Percentiles rank a stretch among this genome's conserved stretches.
These are phyloP conservation scores for Seira ritae DNA, from an alignment of 2,888 invertebrate genomes.

Conservation along the genomic window DNA sequence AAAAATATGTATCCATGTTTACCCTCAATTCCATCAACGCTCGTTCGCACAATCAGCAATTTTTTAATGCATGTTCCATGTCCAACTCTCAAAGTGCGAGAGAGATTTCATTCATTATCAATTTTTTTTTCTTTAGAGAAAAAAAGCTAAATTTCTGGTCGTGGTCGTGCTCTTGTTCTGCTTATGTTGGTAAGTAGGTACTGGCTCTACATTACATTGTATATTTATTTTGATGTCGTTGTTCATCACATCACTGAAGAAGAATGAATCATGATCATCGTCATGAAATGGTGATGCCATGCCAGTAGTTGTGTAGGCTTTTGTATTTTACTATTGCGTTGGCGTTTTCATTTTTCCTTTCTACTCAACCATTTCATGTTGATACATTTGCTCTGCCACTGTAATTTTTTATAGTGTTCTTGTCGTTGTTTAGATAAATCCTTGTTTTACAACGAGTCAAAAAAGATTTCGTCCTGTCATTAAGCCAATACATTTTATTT, in stretches of 20 bases:
- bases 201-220: neutral
- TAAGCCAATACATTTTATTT: neutral
- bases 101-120: constrained; percentile 53
- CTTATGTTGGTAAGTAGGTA: constrained; percentile 13
- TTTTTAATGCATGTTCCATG: constrained; percentile 59
- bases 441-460: constrained; percentile 49
- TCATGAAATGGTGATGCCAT: too few species aligned
- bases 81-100: constrained; percentile 44
- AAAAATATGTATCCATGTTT: constrained; percentile 53
- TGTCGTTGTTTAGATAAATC: constrained; percentile 56
- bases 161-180: constrained; percentile 11
- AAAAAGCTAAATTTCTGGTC: constrained; percentile 5
- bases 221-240: constrained; percentile 24
- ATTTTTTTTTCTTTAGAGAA: constrained; percentile 39
- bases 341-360: constrained; percentile 29
- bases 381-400: neutral
- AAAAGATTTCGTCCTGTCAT: constrained; percentile 28
- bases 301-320: constrained; percentile 40
- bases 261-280: constrained; percentile 23
- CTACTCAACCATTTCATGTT: constrained; percentile 23
- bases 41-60: constrained; percentile 24
- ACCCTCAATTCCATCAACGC: constrained; percentile 9
- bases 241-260: constrained; percentile 1
- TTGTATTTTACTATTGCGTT: constrained; percentile 40
- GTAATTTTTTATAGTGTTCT: neutral